Base-by-base conservation (phyloP, 1,140 invertebrate species). In the Neodiprion virginianus region DNA sequence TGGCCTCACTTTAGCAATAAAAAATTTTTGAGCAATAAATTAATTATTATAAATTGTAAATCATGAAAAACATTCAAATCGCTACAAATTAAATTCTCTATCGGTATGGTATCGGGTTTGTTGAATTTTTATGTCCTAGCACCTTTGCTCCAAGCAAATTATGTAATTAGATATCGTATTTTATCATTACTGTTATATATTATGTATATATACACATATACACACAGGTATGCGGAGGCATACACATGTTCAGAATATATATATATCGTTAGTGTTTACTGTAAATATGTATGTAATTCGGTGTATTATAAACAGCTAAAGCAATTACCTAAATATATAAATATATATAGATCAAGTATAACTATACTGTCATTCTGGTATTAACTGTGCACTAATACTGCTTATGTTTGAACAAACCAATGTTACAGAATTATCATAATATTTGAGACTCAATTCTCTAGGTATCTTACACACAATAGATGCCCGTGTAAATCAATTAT, bases 281-380 rank as follows among this genome's bases (percentile, higher is more conserved):
- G 70, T 71, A 71, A 71, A 71, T 71, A 71, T 71, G 70, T 71
- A 71, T 71, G 70, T 49, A 71, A 71, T 50, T 71, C 21, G 28
- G 48, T 71, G 70, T 71, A 71, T 71, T 40, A 71, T 71, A 71
- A 71, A 61, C 53, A 61, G 70, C 48, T 71, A 48, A 71, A 50
- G 47, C 48, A 71, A 48, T 17, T 17, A 17, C 40, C 48, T 71
- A 71, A 71, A 71, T 71, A 71, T 48, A 61, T 61, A 40, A 40
- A 40, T 40, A 40, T 40, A 40, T 61, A 61, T 61, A 61, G 8
- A 61, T 8, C 4, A 61, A 61, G 53, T 61, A 61, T 61, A 61
- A 61, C n/a, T 61, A 4, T 40, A 40, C 28, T 40, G 28, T 40
- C 28, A 40, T 40, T 40, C 0, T 40, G 28, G 28, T 40, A 21